Percentiles rank a stretch among this genome's conserved stretches.
Evolutionary conservation across 92 coral and sea anemone genomes (phyloP).

Genomic region (Virgularia gustaviana): DNA sequence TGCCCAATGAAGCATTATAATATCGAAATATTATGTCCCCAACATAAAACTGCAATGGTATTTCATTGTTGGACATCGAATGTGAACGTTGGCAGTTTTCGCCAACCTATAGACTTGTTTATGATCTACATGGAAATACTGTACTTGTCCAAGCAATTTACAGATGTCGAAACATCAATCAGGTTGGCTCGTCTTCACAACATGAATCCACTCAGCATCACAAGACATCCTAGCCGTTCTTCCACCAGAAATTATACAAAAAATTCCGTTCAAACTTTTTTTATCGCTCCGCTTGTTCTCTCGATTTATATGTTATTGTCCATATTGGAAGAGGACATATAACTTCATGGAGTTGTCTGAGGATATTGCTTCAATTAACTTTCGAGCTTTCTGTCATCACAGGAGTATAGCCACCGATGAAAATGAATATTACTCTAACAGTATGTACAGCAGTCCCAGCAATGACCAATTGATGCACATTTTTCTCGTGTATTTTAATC

Average conservation of each 20-base stretch:
- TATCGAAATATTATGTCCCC: constrained; percentile 44
- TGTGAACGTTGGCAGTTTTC: constrained; percentile 28
- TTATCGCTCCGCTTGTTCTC: constrained; percentile 40
- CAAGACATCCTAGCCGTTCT: constrained; percentile 36
- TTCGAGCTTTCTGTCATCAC: constrained; percentile 17
- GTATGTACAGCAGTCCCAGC: constrained; percentile 45
- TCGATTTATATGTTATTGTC: constrained; percentile 36
- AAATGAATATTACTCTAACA: constrained; percentile 34
- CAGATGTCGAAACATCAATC: constrained; percentile 38
- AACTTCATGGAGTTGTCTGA: constrained; percentile 46
- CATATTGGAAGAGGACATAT: constrained; percentile 57
- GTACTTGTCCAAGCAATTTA: constrained; percentile 55
- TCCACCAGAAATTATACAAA: not conserved
- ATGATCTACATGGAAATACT: constrained; percentile 51
- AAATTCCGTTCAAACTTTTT: constrained; percentile 42
- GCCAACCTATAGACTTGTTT: constrained; percentile 56
- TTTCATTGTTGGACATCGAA: constrained; percentile 39
- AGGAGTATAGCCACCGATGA: not conserved
- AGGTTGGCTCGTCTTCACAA: constrained; percentile 3
- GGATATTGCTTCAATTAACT: constrained; percentile 46
- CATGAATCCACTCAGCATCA: constrained; percentile 58
- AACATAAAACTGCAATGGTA: constrained; percentile 34
- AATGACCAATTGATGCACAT: constrained; percentile 55
- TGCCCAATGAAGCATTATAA: constrained; percentile 53
- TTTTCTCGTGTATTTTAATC: constrained; percentile 38